Base-by-base conservation (phyloP, 2,888 invertebrate species). In the Anodontia alba region DNA sequence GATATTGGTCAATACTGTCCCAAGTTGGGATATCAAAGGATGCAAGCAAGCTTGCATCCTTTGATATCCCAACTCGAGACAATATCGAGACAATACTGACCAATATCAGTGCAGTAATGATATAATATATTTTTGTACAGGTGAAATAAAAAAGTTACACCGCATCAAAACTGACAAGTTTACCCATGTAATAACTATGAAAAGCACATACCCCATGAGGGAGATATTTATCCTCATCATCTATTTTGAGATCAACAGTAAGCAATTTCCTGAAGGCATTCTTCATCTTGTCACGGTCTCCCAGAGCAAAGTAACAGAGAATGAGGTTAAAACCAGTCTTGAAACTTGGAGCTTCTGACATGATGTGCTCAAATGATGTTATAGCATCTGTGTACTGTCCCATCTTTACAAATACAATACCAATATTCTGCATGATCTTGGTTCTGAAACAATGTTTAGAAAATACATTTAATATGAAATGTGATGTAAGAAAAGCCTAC, bases 371-470 rank as follows among this genome's bases (percentile, higher is more conserved):
- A 94, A 99, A 98, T 91, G 98, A 98, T 3, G 97, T 97, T 67
- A 98, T 97, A 0, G 99, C 99, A 94, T 99, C 99, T 73, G 97
- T 97, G 95, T 98, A 98, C 94, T 99, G 98, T 38, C 98, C 98
- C 97, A 99, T 97, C 93, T 98, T 97, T 33, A 99, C 97, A 93
- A 99, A 97, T 33, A 99, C 96, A 84, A 99, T 96, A 0, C 98
- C 98, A 92, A 99, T 99, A 93, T 99, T 99, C 95, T 99, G 99
- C 96, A 99, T 98, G 87, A 99, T 98, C 95, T 98, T 98, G 91
- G 98, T 97, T 93, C 98, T 97, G 78, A 17, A 86, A 84, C 72
- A 43, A 68, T 23, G 29, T 23, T n/a, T n/a, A n/a, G n/a, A n/a
- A n/a, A n/a, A n/a, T n/a, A n/a, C n/a, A n/a, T n/a, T n/a, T n/a